Conservation (phyloP, 2,888 invertebrate genomes). For the Drosophila acutilabella region DNA sequence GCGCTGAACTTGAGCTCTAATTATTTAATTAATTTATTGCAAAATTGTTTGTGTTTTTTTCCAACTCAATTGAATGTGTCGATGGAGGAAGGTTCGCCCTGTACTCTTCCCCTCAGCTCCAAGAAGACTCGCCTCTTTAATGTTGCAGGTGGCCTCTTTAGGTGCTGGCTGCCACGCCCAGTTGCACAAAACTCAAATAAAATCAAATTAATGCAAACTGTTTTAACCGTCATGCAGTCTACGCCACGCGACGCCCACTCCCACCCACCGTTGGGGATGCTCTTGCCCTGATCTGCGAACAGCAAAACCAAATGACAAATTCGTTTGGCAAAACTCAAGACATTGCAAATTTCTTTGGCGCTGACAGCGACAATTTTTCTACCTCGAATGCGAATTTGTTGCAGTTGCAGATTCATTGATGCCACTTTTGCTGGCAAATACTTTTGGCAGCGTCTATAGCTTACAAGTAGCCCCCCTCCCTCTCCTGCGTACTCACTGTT, state of each 20-base stretch:
- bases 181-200: slow-evolving; percentile 72
- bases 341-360: slow-evolving; percentile 65
- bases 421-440: slow-evolving; percentile 76
- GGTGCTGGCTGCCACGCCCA: slow-evolving; percentile 66
- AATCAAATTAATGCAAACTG: slow-evolving; percentile 60
- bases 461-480: slow-evolving; percentile 21
- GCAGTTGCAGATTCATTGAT: slow-evolving; percentile 73
- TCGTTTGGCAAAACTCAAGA: slow-evolving; percentile 52
- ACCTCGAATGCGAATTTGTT: slow-evolving; percentile 31
- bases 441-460: slow-evolving; percentile 70
- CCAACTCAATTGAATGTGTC: slow-evolving; percentile 65
- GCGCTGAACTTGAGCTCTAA: slow-evolving; percentile 73
- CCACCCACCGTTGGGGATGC: background rate
- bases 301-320: slow-evolving; percentile 42
- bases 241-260: slow-evolving; percentile 74
- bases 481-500: background rate
- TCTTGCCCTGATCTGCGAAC: background rate
- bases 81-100: slow-evolving; percentile 25
- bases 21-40: slow-evolving; percentile 80
- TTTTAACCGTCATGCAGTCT: slow-evolving; percentile 72
- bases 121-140: slow-evolving; percentile 32
- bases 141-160: slow-evolving; percentile 74
- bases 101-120: background rate
- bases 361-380: slow-evolving; percentile 73
- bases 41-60: slow-evolving; percentile 33